Conservation (phyloP, 2,888 invertebrate genomes). For the Zonitis immaculata region DNA sequence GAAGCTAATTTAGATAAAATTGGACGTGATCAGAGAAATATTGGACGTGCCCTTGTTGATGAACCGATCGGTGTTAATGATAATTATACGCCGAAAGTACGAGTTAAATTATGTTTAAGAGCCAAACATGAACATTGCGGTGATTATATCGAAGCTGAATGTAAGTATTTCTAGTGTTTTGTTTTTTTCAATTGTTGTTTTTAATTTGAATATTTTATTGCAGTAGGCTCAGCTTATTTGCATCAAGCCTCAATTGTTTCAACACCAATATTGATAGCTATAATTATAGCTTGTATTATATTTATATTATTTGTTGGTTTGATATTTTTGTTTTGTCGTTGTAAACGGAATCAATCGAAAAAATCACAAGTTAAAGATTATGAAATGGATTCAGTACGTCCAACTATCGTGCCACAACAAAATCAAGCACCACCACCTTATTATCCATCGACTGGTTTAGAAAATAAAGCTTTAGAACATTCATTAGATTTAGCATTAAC, state of each 20-base stretch:
- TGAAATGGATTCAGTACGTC: conserved; percentile 83
- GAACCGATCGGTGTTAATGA: conserved; percentile 57
- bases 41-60: conserved; percentile 53
- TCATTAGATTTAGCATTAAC: conserved; percentile 79
- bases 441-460: conserved; percentile 81
- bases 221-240: conserved; percentile 78
- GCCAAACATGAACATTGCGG: conserved; percentile 79
- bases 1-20: conserved; percentile 65
- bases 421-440: conserved; percentile 86
- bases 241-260: conserved; percentile 73
- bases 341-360: conserved; percentile 75
- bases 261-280: conserved; percentile 72
- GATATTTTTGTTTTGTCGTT: conserved; percentile 78
- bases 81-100: conserved; percentile 63
- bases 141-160: conserved; percentile 76
- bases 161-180: conserved; percentile 62
- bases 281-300: conserved; percentile 75
- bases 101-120: conserved; percentile 77
- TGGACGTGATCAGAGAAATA: conserved; percentile 47
- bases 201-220: conserved; percentile 25
- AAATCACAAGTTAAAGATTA: conserved; percentile 84
- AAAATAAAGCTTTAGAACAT: conserved; percentile 88
- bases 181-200: neutral
- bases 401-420: conserved; percentile 80
- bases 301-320: conserved; percentile 71